Evolutionary conservation across 2,888 invertebrate species (phyloP).

Genomic region (Lucinisca nassula): DNA sequence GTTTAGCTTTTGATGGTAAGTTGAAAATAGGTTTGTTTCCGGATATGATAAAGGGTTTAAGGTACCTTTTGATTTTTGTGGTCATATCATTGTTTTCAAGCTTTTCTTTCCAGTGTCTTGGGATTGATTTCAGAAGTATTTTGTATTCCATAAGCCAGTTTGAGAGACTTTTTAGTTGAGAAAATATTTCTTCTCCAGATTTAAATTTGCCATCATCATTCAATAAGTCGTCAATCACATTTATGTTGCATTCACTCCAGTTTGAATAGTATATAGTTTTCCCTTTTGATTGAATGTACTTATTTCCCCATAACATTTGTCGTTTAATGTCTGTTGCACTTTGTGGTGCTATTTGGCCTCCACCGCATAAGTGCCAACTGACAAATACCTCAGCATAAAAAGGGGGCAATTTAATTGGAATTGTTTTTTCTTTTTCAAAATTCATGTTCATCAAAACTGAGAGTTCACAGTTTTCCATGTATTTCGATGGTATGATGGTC

Average conservation of each 20-base stretch:
- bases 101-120: neutral
- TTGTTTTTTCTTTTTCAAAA: neutral
- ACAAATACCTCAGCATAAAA: neutral
- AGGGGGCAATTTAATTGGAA: neutral
- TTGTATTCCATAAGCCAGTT: too few species aligned
- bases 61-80: neutral
- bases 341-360: neutral
- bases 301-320: too few species aligned
- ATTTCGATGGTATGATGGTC: too few species aligned
- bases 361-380: neutral
- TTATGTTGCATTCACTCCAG: neutral
- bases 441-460: neutral
- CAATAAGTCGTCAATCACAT: neutral
- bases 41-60: neutral
- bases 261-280: neutral
- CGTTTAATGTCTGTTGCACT: too few species aligned
- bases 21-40: neutral
- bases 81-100: neutral
- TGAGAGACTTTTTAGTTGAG: neutral
- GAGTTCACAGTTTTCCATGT: conserved; percentile 4
- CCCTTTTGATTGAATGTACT: too few species aligned
- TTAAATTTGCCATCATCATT: neutral
- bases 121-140: neutral
- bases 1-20: neutral
- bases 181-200: neutral